phyloP scores from a whole-genome alignment of 2,113 vertebrate genomes.

The Corythoichthys haematopterus region DNA sequence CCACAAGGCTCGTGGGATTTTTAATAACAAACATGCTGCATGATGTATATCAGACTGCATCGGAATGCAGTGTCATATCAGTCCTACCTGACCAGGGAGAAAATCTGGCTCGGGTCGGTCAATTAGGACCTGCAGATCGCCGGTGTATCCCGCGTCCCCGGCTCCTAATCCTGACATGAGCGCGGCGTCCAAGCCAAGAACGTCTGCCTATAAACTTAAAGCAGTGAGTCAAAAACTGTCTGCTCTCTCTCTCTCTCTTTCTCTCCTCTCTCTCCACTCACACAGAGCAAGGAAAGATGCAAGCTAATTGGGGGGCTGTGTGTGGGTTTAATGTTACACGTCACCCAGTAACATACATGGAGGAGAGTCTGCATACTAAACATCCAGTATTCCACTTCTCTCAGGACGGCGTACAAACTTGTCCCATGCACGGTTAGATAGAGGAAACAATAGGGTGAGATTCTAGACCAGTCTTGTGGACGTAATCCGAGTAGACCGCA shows the following conservation, averaged over 20 bases:
- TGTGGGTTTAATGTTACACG: conserved; percentile 44
- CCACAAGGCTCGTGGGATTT: neutral
- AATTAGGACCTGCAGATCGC: conserved; percentile 64
- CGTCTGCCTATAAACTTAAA: conserved; percentile 51
- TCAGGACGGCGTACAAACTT: conserved; percentile 5
- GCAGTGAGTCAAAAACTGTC: conserved; percentile 46
- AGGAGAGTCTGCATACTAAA: conserved; percentile 33
- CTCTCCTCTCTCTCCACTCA: conserved; percentile 31
- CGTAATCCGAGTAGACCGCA: neutral
- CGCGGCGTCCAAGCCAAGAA: conserved; percentile 58
- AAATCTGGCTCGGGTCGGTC: conserved; percentile 50
- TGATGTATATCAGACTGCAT: neutral
- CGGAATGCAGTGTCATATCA: neutral
- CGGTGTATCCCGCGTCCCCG: conserved; percentile 61
- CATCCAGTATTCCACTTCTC: conserved; percentile 11
- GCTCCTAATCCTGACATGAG: conserved; percentile 69
- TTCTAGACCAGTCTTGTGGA: neutral
- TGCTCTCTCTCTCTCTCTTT: conserved; percentile 33
- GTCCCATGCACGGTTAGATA: neutral
- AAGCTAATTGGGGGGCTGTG: neutral
- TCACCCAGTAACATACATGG: conserved; percentile 18
- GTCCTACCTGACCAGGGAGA: conserved; percentile 57
- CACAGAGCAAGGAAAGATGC: conserved; percentile 5
- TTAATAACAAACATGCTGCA: neutral
- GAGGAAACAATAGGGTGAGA: neutral